phyloP scores from a whole-genome alignment of 1,140 invertebrate genomes.

The Pachypsylla venusta region DNA sequence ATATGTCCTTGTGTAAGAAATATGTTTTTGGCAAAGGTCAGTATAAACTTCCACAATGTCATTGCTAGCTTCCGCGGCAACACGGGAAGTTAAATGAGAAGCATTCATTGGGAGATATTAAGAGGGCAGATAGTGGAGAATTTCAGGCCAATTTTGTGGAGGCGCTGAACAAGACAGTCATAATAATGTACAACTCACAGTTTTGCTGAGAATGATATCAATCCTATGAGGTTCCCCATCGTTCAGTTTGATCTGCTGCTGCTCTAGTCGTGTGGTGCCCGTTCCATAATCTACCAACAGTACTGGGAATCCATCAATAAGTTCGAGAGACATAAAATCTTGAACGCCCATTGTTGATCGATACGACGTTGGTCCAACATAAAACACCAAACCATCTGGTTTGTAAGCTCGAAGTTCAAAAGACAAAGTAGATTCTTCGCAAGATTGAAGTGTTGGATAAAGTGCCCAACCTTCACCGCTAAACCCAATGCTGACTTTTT shows the following conservation, averaged over 20 bases:
- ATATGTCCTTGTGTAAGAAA: too few relatives aligned
- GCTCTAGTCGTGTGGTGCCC: slow-evolving; percentile 53
- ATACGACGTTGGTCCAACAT: slow-evolving; percentile 63
- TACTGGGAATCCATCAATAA: slow-evolving; percentile 67
- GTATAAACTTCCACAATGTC: too few relatives aligned
- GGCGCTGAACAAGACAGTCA: too few relatives aligned
- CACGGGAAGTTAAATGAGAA: too few relatives aligned
- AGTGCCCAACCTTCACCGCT: slow-evolving; percentile 74
- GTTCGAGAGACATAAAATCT: slow-evolving; percentile 85
- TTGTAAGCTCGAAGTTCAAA: slow-evolving; percentile 59
- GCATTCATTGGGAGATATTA: too few relatives aligned
- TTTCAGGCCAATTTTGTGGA: too few relatives aligned
- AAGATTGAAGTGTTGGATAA: slow-evolving; percentile 62
- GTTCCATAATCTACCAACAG: slow-evolving; percentile 81
- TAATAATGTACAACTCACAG: too few relatives aligned
- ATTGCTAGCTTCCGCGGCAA: too few relatives aligned
- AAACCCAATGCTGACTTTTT: slow-evolving; percentile 74
- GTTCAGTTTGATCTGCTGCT: slow-evolving; percentile 53
- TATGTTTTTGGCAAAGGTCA: too few relatives aligned
- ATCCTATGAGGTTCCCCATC: slow-evolving; percentile 67
- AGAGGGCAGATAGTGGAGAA: too few relatives aligned
- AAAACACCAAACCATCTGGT: slow-evolving; percentile 71
- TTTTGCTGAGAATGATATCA: slow-evolving; percentile 56
- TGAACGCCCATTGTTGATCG: background rate
- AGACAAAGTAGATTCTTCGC: slow-evolving; percentile 57